phyloP scores from a whole-genome alignment of 2,113 vertebrate genomes.

The Beaufortia kweichowensis region DNA sequence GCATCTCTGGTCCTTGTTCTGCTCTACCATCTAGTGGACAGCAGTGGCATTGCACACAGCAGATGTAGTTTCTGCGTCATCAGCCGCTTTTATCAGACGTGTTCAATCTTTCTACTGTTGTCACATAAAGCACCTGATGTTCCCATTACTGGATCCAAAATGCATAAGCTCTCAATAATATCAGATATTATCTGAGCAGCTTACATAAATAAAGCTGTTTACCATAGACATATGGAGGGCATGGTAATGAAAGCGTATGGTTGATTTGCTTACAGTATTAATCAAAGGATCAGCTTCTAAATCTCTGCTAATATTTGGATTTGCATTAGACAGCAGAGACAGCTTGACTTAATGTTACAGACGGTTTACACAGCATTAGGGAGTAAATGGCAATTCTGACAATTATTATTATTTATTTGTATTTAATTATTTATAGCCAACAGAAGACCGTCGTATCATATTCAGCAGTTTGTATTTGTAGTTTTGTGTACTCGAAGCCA shows the following conservation, averaged over 20 bases:
- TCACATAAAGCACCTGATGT: not conserved
- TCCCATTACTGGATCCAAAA: not conserved
- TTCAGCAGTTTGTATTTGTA: no score
- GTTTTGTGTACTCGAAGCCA: no score
- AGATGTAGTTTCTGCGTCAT: not conserved
- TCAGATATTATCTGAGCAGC: not conserved
- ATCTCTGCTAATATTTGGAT: not conserved
- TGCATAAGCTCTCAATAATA: not conserved
- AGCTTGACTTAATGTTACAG: not conserved
- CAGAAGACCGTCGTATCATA: no score
- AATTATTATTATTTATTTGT: no score
- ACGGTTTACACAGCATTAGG: no score
- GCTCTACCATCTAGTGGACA: slow-evolving; percentile 74
- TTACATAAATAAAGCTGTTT: slow-evolving; percentile 1
- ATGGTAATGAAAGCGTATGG: not conserved
- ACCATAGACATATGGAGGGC: not conserved
- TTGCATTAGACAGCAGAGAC: not conserved
- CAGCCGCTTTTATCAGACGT: not conserved
- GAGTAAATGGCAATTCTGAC: no score
- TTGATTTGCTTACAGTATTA: not conserved
- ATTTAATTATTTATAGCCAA: no score
- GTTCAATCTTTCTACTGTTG: not conserved
- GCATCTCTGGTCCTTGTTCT: slow-evolving; percentile 60
- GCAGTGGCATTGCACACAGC: slow-evolving; percentile 49
- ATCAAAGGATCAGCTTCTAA: not conserved